Conservation (phyloP, 2,113 vertebrate genomes). For the Cynopterus brachyotis region DNA sequence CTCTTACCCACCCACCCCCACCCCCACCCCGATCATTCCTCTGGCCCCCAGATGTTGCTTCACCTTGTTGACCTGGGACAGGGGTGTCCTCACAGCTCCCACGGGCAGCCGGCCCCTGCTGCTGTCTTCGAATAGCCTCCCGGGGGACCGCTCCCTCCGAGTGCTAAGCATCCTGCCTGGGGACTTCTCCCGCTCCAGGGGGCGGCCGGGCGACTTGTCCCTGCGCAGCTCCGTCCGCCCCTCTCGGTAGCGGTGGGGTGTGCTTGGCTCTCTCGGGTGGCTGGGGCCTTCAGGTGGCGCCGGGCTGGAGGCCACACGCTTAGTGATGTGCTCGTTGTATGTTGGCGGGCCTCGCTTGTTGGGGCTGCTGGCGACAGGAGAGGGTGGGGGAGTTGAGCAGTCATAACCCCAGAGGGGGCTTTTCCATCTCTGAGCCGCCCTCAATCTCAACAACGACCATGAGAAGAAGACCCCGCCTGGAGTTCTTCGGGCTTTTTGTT, state of each 20-base stretch:
- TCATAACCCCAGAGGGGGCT: neutral
- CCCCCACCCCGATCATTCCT: too few species aligned
- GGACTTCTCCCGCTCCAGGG: slow-evolving; percentile 96
- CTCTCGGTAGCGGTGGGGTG: slow-evolving; percentile 96
- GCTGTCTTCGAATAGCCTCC: slow-evolving; percentile 92
- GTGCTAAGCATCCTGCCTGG: slow-evolving; percentile 94
- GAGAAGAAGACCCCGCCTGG: slow-evolving; percentile 58
- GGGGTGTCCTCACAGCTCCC: slow-evolving; percentile 93
- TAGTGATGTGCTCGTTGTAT: slow-evolving; percentile 99
- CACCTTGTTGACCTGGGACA: slow-evolving; percentile 98
- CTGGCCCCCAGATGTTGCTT: neutral
- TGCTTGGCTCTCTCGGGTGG: slow-evolving; percentile 96
- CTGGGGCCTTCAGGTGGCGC: slow-evolving; percentile 90
- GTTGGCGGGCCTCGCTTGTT: slow-evolving; percentile 98
- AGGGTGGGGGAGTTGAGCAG: slow-evolving; percentile 66
- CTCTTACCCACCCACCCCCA: too few species aligned
- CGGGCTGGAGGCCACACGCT: slow-evolving; percentile 93
- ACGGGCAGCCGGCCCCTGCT: slow-evolving; percentile 90
- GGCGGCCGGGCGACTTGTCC: slow-evolving; percentile 97
- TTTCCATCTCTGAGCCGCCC: neutral
- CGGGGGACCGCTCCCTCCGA: slow-evolving; percentile 94
- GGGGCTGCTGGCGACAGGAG: slow-evolving; percentile 88
- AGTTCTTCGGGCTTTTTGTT: neutral
- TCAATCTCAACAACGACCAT: slow-evolving; percentile 54
- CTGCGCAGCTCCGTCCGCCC: slow-evolving; percentile 95